Evolutionary conservation across 2,888 invertebrate genomes (phyloP).

Genomic region (Volucella zonaria): DNA sequence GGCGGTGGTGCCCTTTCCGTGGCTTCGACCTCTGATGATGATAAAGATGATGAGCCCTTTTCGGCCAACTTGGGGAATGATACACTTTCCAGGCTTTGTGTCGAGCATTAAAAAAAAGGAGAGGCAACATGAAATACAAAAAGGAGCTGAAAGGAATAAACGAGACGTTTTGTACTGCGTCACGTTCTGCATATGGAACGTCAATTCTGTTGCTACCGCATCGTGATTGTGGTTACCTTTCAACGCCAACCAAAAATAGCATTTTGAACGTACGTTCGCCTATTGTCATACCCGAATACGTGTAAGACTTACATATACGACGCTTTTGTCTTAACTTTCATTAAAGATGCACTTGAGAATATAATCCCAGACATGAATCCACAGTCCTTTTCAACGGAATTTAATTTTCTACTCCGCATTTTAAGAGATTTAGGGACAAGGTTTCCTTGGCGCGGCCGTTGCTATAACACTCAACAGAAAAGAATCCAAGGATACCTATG

Average conservation of each 20-base stretch:
- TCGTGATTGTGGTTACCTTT: constrained; percentile 58
- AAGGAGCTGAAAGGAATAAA: constrained; percentile 27
- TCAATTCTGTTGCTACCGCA: constrained; percentile 62
- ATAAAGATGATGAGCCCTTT: constrained; percentile 72
- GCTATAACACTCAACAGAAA: not conserved
- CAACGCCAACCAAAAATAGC: not conserved
- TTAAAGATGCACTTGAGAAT: too few relatives aligned
- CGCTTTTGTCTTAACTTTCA: too few relatives aligned
- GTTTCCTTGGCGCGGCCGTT: too few relatives aligned
- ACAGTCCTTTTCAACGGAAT: too few relatives aligned
- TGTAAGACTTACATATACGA: too few relatives aligned
- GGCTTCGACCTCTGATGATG: constrained; percentile 47
- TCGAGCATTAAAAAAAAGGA: constrained; percentile 27
- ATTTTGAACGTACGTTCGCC: not conserved
- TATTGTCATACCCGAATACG: too few relatives aligned
- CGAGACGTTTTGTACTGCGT: constrained; percentile 65
- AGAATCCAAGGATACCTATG: not conserved
- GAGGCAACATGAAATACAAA: constrained; percentile 16
- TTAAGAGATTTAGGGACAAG: not conserved
- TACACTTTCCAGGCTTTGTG: constrained; percentile 51
- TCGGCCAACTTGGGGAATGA: constrained; percentile 56
- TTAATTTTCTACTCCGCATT: not conserved
- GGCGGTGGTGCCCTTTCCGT: constrained; percentile 16
- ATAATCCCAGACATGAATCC: too few relatives aligned
- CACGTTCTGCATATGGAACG: constrained; percentile 67